A percentile compares a stretch with the other conserved stretches of the same genome.
Conservation (phyloP, 2,888 invertebrate species). For the Meloe dianella region DNA sequence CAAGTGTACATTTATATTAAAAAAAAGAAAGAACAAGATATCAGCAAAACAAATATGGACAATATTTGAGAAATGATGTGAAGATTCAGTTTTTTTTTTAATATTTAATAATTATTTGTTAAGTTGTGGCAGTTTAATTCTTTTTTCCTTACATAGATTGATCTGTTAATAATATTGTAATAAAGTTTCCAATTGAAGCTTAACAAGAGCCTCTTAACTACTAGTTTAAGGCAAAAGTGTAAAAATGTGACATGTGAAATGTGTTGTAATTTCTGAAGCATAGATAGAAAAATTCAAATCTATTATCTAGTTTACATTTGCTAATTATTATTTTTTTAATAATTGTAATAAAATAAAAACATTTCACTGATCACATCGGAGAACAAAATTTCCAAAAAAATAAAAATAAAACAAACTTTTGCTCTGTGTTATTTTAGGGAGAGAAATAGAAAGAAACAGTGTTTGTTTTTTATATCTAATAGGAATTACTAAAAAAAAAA, state of each 20-base stretch:
- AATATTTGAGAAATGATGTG: conserved; percentile 31
- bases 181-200: conserved; percentile 21
- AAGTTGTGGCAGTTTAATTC: conserved; percentile 10
- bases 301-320: conserved; percentile 17
- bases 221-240: conserved; percentile 21
- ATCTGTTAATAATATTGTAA: conserved; percentile 25
- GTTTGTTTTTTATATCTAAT: conserved; percentile 70
- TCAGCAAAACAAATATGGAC: conserved; percentile 30
- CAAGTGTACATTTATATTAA: conserved; percentile 37
- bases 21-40: not conserved
- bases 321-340: conserved; percentile 31
- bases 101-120: conserved; percentile 20
- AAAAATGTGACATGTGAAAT: conserved; percentile 48
- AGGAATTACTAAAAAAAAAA: conserved; percentile 63
- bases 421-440: conserved; percentile 64
- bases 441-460: conserved; percentile 61
- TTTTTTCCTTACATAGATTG: conserved; percentile 18
- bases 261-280: conserved; percentile 16
- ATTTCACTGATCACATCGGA: conserved; percentile 54
- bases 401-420: conserved; percentile 42
- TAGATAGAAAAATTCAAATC: not conserved
- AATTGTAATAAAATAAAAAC: conserved; percentile 44
- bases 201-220: not conserved
- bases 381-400: conserved; percentile 13
- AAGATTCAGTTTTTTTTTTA: conserved; percentile 19